Evolutionary conservation across 2,797 vertebrate species (phyloP).

Genomic region (Gymnoscopelus braueri): DNA sequence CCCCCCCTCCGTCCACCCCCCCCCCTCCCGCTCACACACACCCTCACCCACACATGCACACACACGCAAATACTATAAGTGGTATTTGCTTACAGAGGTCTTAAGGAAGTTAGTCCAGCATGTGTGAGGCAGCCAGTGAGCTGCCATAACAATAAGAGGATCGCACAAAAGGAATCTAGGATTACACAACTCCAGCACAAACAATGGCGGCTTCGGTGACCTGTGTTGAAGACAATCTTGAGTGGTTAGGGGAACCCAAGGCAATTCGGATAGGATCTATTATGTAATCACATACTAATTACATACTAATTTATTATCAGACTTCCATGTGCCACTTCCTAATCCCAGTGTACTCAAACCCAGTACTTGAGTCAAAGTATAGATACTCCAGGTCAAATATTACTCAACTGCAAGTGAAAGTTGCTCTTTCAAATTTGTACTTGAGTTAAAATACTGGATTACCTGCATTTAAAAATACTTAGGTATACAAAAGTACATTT

Average conservation of each 20-base stretch:
- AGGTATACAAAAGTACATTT: no score
- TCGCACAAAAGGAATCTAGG: slow-evolving; percentile 60
- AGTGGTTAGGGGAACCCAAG: slow-evolving; percentile 58
- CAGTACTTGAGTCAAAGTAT: no score
- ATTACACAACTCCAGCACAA: slow-evolving; percentile 64
- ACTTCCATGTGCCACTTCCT: no score
- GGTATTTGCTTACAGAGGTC: slow-evolving; percentile 71
- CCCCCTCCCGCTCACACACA: not conserved
- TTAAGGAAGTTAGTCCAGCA: slow-evolving; percentile 69
- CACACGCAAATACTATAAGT: slow-evolving; percentile 35
- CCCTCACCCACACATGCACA: not conserved
- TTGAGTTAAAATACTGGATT: no score
- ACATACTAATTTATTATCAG: no score
- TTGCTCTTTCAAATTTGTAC: no score
- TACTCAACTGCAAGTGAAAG: no score
- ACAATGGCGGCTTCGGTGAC: slow-evolving; percentile 60
- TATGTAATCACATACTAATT: no score
- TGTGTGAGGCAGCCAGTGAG: slow-evolving; percentile 55
- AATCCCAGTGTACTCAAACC: no score
- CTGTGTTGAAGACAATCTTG: slow-evolving; percentile 48
- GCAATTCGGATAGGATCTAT: slow-evolving; percentile 56
- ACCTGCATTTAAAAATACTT: no score
- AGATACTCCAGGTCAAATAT: no score
- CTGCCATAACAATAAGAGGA: slow-evolving; percentile 71
- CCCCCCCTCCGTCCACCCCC: not conserved